Base-by-base conservation (phyloP, 37 sponge, comb jelly and placozoan genomes). In the Ephydatia muelleri region DNA sequence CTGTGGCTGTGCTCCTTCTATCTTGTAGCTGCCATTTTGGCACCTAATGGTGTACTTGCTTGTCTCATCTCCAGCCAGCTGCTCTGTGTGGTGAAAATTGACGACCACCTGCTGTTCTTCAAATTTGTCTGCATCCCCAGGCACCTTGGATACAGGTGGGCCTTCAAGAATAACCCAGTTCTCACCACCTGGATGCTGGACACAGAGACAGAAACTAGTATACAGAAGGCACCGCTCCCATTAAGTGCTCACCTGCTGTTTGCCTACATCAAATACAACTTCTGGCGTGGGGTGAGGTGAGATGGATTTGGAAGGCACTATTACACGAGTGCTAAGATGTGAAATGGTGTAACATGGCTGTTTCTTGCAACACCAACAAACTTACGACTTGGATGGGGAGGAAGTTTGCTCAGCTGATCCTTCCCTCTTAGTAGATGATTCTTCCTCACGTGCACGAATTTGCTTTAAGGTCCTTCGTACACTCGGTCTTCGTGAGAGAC, bases 51-150 rank as follows among this genome's bases (percentile, higher is more conserved):
- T 72, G 27, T 80, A 47, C 38, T 72, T 84, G 12, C 47, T 71
- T 2, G 68, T 81, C 21, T 85, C 37, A 4, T 80, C 68, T 0
- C 38, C 76, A 19, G 81, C 70, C 21, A 38, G 30, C 64, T 57
- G 40, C 5, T 89, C 85, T 26, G 73, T 36, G 28, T 80, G 22
- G 19, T 66, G 80, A 36, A 84, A 84, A 13, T 80, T 66, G 0
- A 89, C 81, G 34, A 69, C 48, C 34, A 89, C 90, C 28, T 81
- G 40, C 82, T 89, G 85, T 26, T 84, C 83, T 32, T 89, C 90
- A 31, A 77, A 65, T 40, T 74, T 74, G 35, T 73, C 65, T 5
- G 5, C 43, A 38, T 84, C 85, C 0, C 35, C 80, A 40, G 32
- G 26, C 21, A 73, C 33, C n/a, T 68, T 27, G 34, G 30, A 0